phyloP scores from a whole-genome alignment of 2,797 vertebrate species.

The Trichosurus vulpecula region DNA sequence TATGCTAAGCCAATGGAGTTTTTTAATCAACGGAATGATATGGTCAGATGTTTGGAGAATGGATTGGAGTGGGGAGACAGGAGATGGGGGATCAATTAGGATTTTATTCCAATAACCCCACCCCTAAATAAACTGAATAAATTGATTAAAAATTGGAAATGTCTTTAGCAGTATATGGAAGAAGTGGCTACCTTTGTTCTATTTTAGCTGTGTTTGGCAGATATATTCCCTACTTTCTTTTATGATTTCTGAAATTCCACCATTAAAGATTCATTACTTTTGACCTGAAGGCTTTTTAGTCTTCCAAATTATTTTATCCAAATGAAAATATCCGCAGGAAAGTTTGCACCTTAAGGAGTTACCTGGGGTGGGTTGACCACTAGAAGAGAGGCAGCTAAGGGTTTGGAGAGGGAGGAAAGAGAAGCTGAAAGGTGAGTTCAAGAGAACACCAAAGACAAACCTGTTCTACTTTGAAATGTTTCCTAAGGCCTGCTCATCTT shows the following conservation, averaged over 20 bases:
- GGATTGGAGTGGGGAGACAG: neutral
- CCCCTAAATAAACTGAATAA: neutral
- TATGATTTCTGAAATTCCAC: neutral
- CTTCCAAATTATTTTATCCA: constrained; percentile 14
- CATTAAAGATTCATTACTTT: constrained; percentile 11
- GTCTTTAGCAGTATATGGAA: neutral
- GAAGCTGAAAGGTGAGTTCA: neutral
- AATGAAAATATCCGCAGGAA: constrained; percentile 15
- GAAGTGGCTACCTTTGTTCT: neutral
- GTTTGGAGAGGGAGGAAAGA: neutral
- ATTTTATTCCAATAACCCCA: too few relatives aligned
- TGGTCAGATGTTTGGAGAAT: neutral
- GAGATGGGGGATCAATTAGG: neutral
- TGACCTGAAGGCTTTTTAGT: neutral
- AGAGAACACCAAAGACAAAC: neutral
- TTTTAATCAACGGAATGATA: neutral
- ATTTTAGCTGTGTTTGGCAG: neutral
- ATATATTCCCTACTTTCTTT: neutral
- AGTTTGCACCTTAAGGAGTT: constrained; percentile 2
- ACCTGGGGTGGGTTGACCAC: neutral
- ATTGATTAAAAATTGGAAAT: neutral
- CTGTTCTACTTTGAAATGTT: neutral
- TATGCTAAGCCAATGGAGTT: neutral
- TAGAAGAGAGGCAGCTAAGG: constrained; percentile 23
- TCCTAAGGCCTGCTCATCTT: neutral